phyloP scores from a whole-genome alignment of 2,888 invertebrate genomes.

The Biston stratarius region DNA sequence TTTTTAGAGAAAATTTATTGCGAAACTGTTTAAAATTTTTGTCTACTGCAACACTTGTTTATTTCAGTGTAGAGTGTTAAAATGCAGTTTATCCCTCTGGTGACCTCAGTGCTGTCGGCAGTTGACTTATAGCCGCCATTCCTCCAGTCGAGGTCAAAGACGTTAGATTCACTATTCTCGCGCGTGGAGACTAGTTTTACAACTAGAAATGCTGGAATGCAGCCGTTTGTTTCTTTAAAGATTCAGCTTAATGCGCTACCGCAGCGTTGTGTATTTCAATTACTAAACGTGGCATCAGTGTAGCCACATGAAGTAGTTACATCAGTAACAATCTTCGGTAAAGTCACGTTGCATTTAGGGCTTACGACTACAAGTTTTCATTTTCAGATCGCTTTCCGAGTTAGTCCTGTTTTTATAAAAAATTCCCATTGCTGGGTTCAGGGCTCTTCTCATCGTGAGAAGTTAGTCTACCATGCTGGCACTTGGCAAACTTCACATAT shows the following conservation, averaged over 20 bases:
- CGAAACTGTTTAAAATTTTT: background rate
- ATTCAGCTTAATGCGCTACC: conserved; percentile 16
- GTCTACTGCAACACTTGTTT: conserved; percentile 7
- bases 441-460: too few species aligned
- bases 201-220: conserved; percentile 5
- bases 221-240: conserved; percentile 22
- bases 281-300: background rate
- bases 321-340: background rate
- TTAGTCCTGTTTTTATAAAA: too few species aligned
- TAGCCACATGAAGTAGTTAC: background rate
- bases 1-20: too few species aligned
- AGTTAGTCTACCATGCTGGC: too few species aligned
- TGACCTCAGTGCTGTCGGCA: conserved; percentile 20
- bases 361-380: too few species aligned
- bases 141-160: conserved; percentile 16
- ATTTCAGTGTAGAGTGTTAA: conserved; percentile 30
- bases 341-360: too few species aligned
- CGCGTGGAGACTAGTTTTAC: conserved; percentile 13
- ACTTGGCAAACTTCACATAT: too few species aligned
- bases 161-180: conserved; percentile 11
- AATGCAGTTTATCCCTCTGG: conserved; percentile 38
- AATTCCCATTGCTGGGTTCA: too few species aligned
- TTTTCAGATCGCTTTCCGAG: too few species aligned
- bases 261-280: background rate
- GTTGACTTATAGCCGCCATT: conserved; percentile 24